phyloP scores from a whole-genome alignment of 2,888 invertebrate genomes.

The Drosophila prostipennis region DNA sequence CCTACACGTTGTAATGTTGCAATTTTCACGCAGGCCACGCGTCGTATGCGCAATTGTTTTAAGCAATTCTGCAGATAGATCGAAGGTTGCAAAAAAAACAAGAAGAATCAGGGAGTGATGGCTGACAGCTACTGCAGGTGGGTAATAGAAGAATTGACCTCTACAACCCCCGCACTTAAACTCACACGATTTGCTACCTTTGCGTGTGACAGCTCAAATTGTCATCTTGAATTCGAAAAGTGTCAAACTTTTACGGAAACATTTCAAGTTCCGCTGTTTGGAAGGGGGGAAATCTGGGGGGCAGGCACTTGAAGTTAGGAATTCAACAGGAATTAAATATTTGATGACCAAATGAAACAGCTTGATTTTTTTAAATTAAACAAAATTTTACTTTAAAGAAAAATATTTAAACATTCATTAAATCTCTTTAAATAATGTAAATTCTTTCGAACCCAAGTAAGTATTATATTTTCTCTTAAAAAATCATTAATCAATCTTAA shows the following conservation, averaged over 20 bases:
- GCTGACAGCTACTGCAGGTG: slow-evolving; percentile 39
- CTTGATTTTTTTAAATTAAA: too few species aligned
- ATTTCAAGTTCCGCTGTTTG: slow-evolving; percentile 5
- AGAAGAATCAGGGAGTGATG: neutral
- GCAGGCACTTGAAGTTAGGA: neutral
- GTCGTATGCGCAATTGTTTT: slow-evolving; percentile 78
- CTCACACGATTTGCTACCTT: slow-evolving; percentile 1
- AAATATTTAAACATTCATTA: too few species aligned
- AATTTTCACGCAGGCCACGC: slow-evolving; percentile 78
- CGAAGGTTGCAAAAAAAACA: neutral
- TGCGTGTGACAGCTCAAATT: slow-evolving; percentile 78
- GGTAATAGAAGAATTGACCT: slow-evolving; percentile 33
- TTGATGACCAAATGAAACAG: neutral
- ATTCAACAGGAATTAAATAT: neutral
- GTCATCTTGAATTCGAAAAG: slow-evolving; percentile 73
- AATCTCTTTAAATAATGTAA: too few species aligned
- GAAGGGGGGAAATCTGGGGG: neutral
- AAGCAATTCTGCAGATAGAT: slow-evolving; percentile 42
- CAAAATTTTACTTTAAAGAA: too few species aligned
- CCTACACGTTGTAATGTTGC: slow-evolving; percentile 82
- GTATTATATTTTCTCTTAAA: too few species aligned
- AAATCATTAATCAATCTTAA: too few species aligned
- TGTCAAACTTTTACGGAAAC: slow-evolving; percentile 57
- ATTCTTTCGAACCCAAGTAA: too few species aligned
- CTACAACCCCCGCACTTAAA: neutral